These are phyloP conservation scores for Germaria angustata DNA, from an alignment of 2,888 invertebrate genomes.

Conservation along the genomic window DNA sequence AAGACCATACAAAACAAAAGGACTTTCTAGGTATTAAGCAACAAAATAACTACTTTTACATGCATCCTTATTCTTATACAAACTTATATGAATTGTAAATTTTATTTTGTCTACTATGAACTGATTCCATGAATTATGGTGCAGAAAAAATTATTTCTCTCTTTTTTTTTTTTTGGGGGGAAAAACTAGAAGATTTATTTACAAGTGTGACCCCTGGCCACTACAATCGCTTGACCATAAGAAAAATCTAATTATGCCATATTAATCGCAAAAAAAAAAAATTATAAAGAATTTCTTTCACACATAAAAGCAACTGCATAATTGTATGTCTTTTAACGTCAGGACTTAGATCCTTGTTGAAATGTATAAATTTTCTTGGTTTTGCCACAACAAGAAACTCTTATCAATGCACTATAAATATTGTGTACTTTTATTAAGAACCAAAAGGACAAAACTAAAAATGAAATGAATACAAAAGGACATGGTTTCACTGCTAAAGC, in stretches of 20 bases:
- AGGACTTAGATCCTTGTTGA: constrained; percentile 38
- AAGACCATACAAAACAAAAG: constrained; percentile 58
- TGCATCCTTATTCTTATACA: background rate
- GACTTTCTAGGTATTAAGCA: constrained; percentile 42
- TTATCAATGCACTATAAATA: constrained; percentile 62
- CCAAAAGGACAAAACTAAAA: constrained; percentile 16
- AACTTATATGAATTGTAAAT: constrained; percentile 62
- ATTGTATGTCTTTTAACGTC: constrained; percentile 12
- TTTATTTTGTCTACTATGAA: constrained; percentile 16
- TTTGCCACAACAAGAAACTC: constrained; percentile 30
- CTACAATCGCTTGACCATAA: constrained; percentile 1
- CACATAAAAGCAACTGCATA: constrained; percentile 47
- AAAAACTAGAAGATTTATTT: constrained; percentile 54
- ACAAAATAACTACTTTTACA: background rate
- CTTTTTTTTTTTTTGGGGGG: background rate
- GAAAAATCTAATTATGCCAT: constrained; percentile 65
- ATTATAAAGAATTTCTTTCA: background rate
- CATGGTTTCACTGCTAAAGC: constrained; percentile 9
- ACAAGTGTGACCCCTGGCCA: constrained; percentile 14
- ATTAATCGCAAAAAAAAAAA: constrained; percentile 55
- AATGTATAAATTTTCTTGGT: constrained; percentile 44
- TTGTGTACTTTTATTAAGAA: constrained; percentile 40
- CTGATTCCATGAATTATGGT: constrained; percentile 49
- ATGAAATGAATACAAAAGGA: constrained; percentile 43
- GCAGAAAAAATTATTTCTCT: background rate